These are phyloP conservation scores for Echinarachnius parma DNA, from an alignment of 53 echinoderm and acorn worm species.

Conservation along the genomic window DNA sequence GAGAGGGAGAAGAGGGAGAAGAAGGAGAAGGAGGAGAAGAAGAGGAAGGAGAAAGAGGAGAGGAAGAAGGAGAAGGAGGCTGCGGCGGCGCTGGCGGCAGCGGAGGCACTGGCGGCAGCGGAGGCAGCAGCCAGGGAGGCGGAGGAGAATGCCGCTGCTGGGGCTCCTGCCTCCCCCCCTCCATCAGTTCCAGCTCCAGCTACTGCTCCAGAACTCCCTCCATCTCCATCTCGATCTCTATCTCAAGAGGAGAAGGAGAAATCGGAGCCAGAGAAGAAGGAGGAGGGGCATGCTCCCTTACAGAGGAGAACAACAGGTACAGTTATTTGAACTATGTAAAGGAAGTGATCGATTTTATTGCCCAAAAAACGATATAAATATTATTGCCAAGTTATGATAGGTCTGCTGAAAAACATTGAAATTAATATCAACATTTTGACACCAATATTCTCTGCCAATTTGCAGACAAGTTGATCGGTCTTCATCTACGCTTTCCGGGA, in stretches of 20 bases:
- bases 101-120: neutral
- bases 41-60: conserved; percentile 17
- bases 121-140: neutral
- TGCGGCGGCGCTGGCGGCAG: neutral
- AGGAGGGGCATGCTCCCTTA: conserved; percentile 4
- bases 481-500: too few relatives aligned
- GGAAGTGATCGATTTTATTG: too few relatives aligned
- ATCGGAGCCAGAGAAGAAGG: neutral
- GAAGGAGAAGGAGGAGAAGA: conserved; percentile 17
- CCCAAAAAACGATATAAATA: too few relatives aligned
- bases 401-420: too few relatives aligned
- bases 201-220: neutral
- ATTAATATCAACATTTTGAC: too few relatives aligned
- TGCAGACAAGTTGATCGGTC: too few relatives aligned
- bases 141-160: neutral
- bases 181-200: neutral
- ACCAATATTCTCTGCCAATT: too few relatives aligned
- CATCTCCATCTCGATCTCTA: neutral
- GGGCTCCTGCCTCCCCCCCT: neutral
- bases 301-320: conserved; percentile 30
- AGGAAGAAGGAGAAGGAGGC: conserved; percentile 24
- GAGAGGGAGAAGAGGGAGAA: conserved; percentile 24
- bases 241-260: neutral
- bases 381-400: too few relatives aligned
- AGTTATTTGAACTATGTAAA: too few relatives aligned